A percentile compares a stretch with the other conserved stretches of the same genome.
Conservation (phyloP, 2,888 invertebrate species). For the Phania funesta region DNA sequence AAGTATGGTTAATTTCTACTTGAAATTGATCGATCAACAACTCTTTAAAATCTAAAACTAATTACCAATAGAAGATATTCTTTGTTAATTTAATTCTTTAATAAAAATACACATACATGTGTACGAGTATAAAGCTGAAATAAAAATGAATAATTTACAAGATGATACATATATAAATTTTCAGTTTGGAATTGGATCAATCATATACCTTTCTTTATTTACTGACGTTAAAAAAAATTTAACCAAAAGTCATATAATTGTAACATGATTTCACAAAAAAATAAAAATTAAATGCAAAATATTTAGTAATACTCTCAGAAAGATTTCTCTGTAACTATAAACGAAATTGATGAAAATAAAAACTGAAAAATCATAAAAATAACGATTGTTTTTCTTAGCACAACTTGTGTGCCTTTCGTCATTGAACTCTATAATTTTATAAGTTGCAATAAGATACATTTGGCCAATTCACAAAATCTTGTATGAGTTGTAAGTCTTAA, state of each 20-base stretch:
- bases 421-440: too few relatives aligned
- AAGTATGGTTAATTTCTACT: constrained; percentile 60
- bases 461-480: too few relatives aligned
- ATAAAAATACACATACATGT: constrained; percentile 61
- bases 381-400: neutral
- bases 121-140: constrained; percentile 54
- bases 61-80: constrained; percentile 62
- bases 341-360: constrained; percentile 65
- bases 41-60: constrained; percentile 45
- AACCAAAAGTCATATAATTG: constrained; percentile 17
- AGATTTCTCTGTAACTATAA: constrained; percentile 64
- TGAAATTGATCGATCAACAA: constrained; percentile 40
- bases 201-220: constrained; percentile 25
- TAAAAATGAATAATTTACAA: constrained; percentile 48
- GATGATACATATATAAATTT: constrained; percentile 17
- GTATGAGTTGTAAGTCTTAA: too few relatives aligned
- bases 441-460: too few relatives aligned
- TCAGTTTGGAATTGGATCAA: constrained; percentile 46
- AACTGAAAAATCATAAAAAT: constrained; percentile 47
- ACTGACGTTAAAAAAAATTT: constrained; percentile 1
- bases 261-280: constrained; percentile 33
- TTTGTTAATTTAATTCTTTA: constrained; percentile 68
- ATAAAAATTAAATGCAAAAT: constrained; percentile 31
- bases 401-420: neutral
- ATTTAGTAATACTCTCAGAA: constrained; percentile 55